These are phyloP conservation scores for Aquatica leii DNA, from an alignment of 2,888 invertebrate genomes.

Conservation along the genomic window DNA sequence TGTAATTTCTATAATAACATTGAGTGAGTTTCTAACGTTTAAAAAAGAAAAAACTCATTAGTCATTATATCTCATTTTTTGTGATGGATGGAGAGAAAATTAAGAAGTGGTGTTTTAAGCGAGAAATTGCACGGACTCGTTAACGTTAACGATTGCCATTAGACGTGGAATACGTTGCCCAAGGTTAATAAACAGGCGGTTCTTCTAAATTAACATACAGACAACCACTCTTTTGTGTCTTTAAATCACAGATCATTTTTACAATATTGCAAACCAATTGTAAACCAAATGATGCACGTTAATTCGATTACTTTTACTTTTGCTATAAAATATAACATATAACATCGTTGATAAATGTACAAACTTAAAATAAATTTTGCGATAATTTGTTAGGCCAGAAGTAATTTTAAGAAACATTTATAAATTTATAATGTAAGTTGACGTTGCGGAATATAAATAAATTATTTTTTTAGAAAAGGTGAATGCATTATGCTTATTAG, in stretches of 20 bases:
- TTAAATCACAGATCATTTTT: conserved; percentile 19
- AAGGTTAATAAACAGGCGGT: conserved; percentile 32
- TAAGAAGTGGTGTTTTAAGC: conserved; percentile 33
- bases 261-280: too few species aligned
- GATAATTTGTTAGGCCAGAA: too few species aligned
- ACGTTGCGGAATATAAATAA: too few species aligned
- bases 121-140: conserved; percentile 36
- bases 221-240: conserved; percentile 15
- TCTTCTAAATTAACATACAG: conserved; percentile 35
- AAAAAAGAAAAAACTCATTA: conserved; percentile 28
- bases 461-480: too few species aligned
- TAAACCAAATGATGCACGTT: too few species aligned
- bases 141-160: conserved; percentile 38
- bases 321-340: too few species aligned
- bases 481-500: too few species aligned
- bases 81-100: conserved; percentile 26
- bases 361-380: too few species aligned
- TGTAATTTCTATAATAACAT: not conserved
- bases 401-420: too few species aligned
- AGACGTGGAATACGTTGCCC: conserved; percentile 31
- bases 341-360: too few species aligned
- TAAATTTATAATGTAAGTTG: too few species aligned
- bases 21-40: not conserved
- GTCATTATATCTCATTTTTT: conserved; percentile 38
- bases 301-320: too few species aligned